Evolutionary conservation across 2,888 invertebrate species (phyloP), one percentile per base, ranked within the genome.

Genomic region (Melanostoma scalare): DNA sequence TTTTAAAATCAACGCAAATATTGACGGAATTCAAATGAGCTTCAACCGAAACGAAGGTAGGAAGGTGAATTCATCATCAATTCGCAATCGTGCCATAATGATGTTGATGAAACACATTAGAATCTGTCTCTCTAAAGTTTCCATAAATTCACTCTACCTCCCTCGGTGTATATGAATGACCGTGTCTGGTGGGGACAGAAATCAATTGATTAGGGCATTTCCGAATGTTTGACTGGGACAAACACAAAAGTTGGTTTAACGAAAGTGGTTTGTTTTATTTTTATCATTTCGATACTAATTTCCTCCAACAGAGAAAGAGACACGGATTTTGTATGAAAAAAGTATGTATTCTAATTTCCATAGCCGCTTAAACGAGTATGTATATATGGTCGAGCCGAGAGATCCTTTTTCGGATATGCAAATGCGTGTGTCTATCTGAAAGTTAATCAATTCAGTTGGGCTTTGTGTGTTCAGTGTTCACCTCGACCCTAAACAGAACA

Each of bases 21-120:
- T 77, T 82, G 82, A 82, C 82, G 73, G 63, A 77, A 73, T 74
- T 77, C 56, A 73, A 74, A 73, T 74, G 73, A 74, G 82, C 35
- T 68, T n/a, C 48, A 46, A n/a, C 52, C 68, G 20, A 20, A 20
- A 1, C 20, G 20, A 63, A 76, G 61, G 44, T 30, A 31, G 9
- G 1, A 6, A 38, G n/a, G 33, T 61, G 6, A 55, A 50, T 65
- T 52, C 40, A 44, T 46, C 55, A 55, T 61, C n/a, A n/a, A n/a
- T 78, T 73, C 9, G 60, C 42, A 67, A 78, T 67, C 53, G 60
- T 73, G 55, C 48, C 73, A 55, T 73, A 79, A 73, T 79, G 33
- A 48, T 52, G 53, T 73, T 53, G 52, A 65, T 78, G 60, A 8
- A 68, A 61, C 10, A 46, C 65, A 67, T 72, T 60, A 52, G 50